Percentiles rank a stretch among this genome's conserved stretches.
Evolutionary conservation across 2,888 invertebrate genomes (phyloP).

Genomic region (Stenotaenia linearis): DNA sequence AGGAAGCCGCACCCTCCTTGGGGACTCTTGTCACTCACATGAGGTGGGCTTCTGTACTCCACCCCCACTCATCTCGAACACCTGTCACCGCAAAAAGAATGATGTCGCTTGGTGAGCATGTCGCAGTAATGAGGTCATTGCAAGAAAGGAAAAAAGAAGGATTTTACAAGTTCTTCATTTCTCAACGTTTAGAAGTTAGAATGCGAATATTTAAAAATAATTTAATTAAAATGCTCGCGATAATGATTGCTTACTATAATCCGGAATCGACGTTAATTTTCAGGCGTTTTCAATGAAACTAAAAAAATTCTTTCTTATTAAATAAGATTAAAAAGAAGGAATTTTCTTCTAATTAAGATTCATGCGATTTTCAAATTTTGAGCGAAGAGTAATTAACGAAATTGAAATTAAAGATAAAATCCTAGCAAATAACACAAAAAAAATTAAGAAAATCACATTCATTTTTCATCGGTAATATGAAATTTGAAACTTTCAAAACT

Average conservation of each 20-base stretch:
- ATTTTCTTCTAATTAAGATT: neutral
- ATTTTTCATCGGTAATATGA: neutral
- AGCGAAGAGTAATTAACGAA: neutral
- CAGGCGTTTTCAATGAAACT: too few species aligned
- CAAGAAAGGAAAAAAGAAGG: neutral
- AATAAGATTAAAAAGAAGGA: neutral
- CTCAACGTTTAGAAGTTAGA: neutral
- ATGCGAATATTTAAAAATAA: too few species aligned
- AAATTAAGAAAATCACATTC: neutral
- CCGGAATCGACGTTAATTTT: neutral
- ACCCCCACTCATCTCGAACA: conserved; percentile 20
- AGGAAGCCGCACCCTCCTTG: conserved; percentile 9
- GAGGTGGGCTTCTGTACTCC: neutral
- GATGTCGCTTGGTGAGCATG: neutral
- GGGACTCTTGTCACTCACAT: conserved; percentile 15
- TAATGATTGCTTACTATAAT: too few species aligned
- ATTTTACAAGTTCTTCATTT: neutral
- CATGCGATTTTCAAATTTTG: neutral
- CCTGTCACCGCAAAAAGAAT: neutral
- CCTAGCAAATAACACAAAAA: too few species aligned
- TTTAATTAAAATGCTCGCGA: too few species aligned
- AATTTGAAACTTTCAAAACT: neutral
- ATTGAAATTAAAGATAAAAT: neutral
- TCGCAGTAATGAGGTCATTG: neutral
- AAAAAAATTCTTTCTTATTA: neutral